Evolutionary conservation across 2,888 invertebrate genomes (phyloP).

Genomic region (Patella ulyssiponensis): DNA sequence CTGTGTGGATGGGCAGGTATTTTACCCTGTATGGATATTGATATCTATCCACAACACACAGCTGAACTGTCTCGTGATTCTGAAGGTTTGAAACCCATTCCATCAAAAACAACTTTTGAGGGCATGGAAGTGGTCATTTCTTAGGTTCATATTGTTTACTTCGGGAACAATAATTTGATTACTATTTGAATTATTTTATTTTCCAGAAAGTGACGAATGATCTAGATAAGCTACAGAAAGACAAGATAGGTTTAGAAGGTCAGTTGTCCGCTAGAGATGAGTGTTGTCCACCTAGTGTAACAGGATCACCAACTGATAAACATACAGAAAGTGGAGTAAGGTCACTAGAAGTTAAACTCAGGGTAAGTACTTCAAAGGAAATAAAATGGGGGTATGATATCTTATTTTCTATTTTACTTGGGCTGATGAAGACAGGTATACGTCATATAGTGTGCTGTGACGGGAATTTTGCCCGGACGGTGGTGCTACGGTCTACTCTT

Average conservation of each 20-base stretch:
- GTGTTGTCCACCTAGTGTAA: not conserved
- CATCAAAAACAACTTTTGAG: slow-evolving; percentile 10
- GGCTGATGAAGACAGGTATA: no score
- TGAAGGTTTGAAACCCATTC: no score
- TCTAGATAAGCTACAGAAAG: slow-evolving; percentile 58
- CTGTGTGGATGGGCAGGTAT: no score
- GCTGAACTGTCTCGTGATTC: no score
- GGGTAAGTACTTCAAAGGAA: no score
- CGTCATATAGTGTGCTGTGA: no score
- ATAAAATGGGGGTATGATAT: no score
- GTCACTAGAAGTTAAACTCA: slow-evolving; percentile 51
- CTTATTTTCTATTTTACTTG: no score
- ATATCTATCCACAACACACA: no score
- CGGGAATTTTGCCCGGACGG: no score
- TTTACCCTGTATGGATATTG: no score
- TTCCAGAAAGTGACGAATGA: slow-evolving; percentile 51
- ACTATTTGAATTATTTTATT: not conserved
- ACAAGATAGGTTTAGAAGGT: slow-evolving; percentile 50
- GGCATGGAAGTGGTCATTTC: not conserved
- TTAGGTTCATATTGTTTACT: not conserved
- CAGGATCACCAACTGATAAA: slow-evolving; percentile 8
- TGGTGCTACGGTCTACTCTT: no score
- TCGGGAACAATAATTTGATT: not conserved
- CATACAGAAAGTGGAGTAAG: slow-evolving; percentile 63
- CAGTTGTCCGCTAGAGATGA: slow-evolving; percentile 27